phyloP scores from a whole-genome alignment of 2,888 invertebrate genomes.

The Orthosia incerta region DNA sequence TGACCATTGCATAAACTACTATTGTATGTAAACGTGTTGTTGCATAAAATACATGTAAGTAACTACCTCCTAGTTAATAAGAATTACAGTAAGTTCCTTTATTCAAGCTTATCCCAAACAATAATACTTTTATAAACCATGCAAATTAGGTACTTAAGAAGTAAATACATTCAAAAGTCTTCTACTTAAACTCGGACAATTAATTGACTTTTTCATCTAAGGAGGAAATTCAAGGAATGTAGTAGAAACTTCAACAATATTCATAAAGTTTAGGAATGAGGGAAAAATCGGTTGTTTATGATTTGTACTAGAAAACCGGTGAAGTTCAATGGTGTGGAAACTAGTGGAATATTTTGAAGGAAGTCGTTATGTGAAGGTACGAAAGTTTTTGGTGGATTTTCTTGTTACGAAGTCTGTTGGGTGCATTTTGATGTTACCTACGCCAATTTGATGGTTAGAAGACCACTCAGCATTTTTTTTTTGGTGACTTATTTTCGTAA shows the following conservation, averaged over 20 bases:
- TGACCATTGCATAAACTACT: no score
- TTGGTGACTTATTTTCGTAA: no score
- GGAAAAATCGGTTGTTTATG: slow-evolving; percentile 37
- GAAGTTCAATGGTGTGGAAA: slow-evolving; percentile 8
- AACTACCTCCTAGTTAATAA: neutral
- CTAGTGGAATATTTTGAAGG: neutral
- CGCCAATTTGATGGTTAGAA: no score
- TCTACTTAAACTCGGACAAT: slow-evolving; percentile 37
- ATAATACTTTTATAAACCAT: neutral
- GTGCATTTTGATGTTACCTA: neutral
- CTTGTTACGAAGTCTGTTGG: neutral
- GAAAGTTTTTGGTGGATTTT: neutral
- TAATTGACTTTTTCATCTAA: slow-evolving; percentile 47
- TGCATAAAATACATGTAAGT: no score
- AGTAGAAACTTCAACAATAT: slow-evolving; percentile 37
- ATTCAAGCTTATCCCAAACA: neutral
- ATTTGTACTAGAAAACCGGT: slow-evolving; percentile 1
- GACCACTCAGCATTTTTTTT: no score
- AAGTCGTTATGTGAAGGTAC: neutral
- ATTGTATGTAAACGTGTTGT: no score
- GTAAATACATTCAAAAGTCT: slow-evolving; percentile 29
- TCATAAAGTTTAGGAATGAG: slow-evolving; percentile 29
- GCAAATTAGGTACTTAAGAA: slow-evolving; percentile 22
- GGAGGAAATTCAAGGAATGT: slow-evolving; percentile 31
- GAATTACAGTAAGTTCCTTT: no score